Base-by-base conservation (phyloP, 1,140 invertebrate genomes). In the Cyclargus thomasi region DNA sequence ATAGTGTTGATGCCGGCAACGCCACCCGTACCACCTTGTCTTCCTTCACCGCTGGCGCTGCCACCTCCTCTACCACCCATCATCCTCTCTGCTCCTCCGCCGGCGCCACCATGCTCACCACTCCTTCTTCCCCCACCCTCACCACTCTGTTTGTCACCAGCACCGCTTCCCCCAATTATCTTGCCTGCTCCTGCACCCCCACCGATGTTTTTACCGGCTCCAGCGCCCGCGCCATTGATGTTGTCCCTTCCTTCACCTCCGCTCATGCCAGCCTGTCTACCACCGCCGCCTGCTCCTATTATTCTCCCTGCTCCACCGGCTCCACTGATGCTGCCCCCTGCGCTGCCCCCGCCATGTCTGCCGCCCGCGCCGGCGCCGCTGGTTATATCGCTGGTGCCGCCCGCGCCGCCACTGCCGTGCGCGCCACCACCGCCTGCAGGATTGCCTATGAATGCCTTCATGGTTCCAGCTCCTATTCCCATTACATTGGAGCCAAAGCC, bases 401-500 rank as follows among this genome's bases (percentile, higher is more conserved):
- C 76, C 21, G 67, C 76, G 8, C 77, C 75, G 3, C 69, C 78
- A 0, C 67, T 69, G 6, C 69, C 69, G 4, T 82, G 71, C 39
- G 20, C 69, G 0, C 73, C 76, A 0, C 71, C 78, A 0, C 79
- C 80, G 18, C 82, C 81, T 7, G 74, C 80, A 6, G 74, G 81
- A 5, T 63, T 82, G 0, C 79, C 82, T 3, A 86, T 88, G 85
- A 86, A 66, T 29, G 83, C 85, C 0, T 86, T 72, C 64, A 81
- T 85, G 81, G 78, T 86, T 0, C 74, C 82, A 22, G 71, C 82
- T n/a, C 81, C 82, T 1, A 73, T 86, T 8, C 83, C 85, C 3
- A 72, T 84, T 0, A 80, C 79, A 11, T 70, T 88, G 22, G 85
- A 88, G 68, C 79, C 83, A 16, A 86, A 85, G 36, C 83, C 83